Evolutionary conservation across 2,797 vertebrate genomes (phyloP).

Genomic region (Loriculus beryllinus): DNA sequence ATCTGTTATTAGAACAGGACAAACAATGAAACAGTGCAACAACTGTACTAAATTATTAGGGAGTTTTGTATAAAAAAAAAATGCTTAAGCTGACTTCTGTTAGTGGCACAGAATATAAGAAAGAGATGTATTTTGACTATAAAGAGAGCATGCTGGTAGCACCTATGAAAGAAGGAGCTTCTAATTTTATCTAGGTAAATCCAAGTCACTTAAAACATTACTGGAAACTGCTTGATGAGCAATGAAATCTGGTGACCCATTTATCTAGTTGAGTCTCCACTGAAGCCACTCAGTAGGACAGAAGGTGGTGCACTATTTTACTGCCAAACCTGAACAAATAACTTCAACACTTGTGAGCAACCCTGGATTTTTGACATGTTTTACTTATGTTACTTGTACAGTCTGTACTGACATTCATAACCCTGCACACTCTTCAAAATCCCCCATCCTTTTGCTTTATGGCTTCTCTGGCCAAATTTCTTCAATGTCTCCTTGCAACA

Average conservation of each 20-base stretch:
- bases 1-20: neutral
- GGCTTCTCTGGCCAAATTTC: neutral
- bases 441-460: rapidly evolving
- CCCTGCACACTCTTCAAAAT: neutral
- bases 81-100: neutral
- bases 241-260: neutral
- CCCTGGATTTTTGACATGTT: neutral
- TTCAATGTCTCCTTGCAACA: neutral
- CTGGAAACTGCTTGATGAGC: neutral
- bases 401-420: neutral
- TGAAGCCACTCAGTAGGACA: neutral
- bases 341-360: neutral
- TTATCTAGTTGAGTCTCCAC: neutral
- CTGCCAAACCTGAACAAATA: neutral
- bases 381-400: neutral
- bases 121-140: neutral
- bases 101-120: neutral
- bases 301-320: neutral
- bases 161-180: neutral
- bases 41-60: neutral
- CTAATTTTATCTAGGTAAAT: neutral
- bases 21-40: neutral
- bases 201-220: neutral
- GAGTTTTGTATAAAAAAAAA: neutral
- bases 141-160: neutral